A percentile compares a stretch with the other conserved stretches of the same genome.
These are phyloP conservation scores for Apotomis turbidana DNA, from an alignment of 2,888 invertebrate genomes.

Conservation along the genomic window DNA sequence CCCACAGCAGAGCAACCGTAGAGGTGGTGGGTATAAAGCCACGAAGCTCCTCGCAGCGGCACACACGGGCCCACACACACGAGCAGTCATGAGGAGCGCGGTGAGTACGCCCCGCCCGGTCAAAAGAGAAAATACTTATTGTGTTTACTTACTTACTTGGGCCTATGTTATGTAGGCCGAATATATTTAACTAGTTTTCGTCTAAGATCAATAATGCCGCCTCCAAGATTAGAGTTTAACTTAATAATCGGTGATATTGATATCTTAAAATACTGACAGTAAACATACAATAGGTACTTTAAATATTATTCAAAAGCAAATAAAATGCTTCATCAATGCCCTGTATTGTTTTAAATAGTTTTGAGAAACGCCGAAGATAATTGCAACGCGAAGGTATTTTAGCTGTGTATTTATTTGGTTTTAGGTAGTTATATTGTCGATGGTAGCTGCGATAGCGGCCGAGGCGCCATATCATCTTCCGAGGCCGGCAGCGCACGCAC, in stretches of 20 bases:
- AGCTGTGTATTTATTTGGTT: constrained; percentile 46
- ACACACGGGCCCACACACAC: constrained; percentile 66
- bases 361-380: neutral
- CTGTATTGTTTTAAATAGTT: too few relatives aligned
- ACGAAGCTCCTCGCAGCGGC: constrained; percentile 51
- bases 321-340: too few relatives aligned
- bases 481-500: constrained; percentile 58
- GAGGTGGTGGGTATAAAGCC: constrained; percentile 76
- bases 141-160: constrained; percentile 54
- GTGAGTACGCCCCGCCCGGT: constrained; percentile 61
- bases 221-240: neutral
- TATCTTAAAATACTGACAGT: too few relatives aligned
- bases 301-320: too few relatives aligned
- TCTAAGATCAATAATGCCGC: constrained; percentile 19
- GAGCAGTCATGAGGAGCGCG: constrained; percentile 72
- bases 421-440: constrained; percentile 68
- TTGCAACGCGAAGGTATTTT: constrained; percentile 29
- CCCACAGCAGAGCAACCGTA: constrained; percentile 51
- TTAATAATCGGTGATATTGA: neutral
- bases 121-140: constrained; percentile 54
- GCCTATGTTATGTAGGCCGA: constrained; percentile 46
- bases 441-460: constrained; percentile 65
- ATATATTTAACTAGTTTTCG: constrained; percentile 33
- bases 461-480: constrained; percentile 76
- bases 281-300: too few relatives aligned